phyloP scores from a whole-genome alignment of 2,888 invertebrate genomes.

The Andrena marginata region DNA sequence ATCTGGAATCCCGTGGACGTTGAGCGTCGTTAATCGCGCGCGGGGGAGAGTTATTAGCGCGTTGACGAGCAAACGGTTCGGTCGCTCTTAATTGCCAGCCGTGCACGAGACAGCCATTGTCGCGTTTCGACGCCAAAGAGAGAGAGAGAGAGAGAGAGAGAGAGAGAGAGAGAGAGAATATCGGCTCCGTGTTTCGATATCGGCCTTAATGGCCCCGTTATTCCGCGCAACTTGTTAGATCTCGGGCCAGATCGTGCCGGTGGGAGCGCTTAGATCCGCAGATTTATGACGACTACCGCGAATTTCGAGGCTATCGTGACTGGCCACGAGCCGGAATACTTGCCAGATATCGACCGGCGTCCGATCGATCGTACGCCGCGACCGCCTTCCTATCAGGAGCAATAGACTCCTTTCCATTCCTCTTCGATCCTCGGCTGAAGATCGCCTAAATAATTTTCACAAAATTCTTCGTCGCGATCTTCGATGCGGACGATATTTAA shows the following conservation, averaged over 20 bases:
- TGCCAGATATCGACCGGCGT: slow-evolving; percentile 51
- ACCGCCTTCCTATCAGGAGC: slow-evolving; percentile 72
- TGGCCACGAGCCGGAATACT: slow-evolving; percentile 70
- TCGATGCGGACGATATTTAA: not conserved
- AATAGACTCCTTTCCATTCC: slow-evolving; percentile 74
- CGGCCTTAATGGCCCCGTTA: slow-evolving; percentile 64
- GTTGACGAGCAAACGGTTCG: slow-evolving; percentile 54
- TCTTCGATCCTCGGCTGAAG: slow-evolving; percentile 18
- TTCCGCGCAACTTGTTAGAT: slow-evolving; percentile 75
- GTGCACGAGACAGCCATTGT: slow-evolving; percentile 16
- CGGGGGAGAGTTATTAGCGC: slow-evolving; percentile 49
- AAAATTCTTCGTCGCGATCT: not conserved
- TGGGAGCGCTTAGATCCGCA: slow-evolving; percentile 70
- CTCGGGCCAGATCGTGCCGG: slow-evolving; percentile 63
- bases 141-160: slow-evolving; percentile 25
- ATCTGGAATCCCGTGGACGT: slow-evolving; percentile 28
- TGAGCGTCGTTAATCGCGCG: slow-evolving; percentile 49
- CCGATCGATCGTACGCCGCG: slow-evolving; percentile 67
- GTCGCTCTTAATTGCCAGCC: slow-evolving; percentile 43
- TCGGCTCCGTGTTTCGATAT: slow-evolving; percentile 40
- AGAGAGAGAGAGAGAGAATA: slow-evolving; percentile 46
- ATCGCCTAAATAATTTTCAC: not conserved
- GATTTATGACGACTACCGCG: slow-evolving; percentile 77
- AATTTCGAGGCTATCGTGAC: slow-evolving; percentile 82
- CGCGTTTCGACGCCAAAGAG: slow-evolving; percentile 49